Conservation (phyloP, 1,140 invertebrate genomes). For the Eriosoma lanigerum region DNA sequence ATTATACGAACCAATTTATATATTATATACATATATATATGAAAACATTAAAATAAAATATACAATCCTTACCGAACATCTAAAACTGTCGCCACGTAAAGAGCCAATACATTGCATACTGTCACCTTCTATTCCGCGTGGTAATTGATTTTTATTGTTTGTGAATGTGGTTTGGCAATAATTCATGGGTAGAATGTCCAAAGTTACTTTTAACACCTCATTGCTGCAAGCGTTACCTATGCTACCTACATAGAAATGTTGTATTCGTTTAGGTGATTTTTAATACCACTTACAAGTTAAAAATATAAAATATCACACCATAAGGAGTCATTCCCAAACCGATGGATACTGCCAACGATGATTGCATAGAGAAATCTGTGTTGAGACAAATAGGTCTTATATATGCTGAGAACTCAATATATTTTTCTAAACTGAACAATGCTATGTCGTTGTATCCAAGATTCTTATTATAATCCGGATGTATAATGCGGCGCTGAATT, state of each 20-base stretch:
- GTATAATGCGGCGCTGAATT: slow-evolving; percentile 59
- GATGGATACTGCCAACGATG: slow-evolving; percentile 58
- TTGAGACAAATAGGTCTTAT: slow-evolving; percentile 62
- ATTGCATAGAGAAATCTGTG: neutral
- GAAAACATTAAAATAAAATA: neutral
- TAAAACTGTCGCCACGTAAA: neutral
- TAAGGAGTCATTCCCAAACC: slow-evolving; percentile 63
- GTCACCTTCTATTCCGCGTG: neutral
- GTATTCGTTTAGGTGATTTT: no score
- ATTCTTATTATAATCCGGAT: slow-evolving; percentile 59
- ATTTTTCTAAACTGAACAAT: slow-evolving; percentile 59
- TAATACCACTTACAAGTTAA: no score
- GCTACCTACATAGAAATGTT: no score
- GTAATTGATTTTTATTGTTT: neutral
- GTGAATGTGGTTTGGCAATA: neutral
- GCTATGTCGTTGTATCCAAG: slow-evolving; percentile 52
- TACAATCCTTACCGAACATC: neutral
- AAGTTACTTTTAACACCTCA: neutral
- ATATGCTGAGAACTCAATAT: slow-evolving; percentile 56
- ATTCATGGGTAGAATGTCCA: neutral
- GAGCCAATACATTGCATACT: neutral
- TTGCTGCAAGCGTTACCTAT: no score
- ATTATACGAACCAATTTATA: neutral
- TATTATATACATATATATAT: no score
- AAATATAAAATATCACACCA: slow-evolving; percentile 52